A percentile compares a stretch with the other conserved stretches of the same genome.
phyloP scores from a whole-genome alignment of 2,797 vertebrate species.

The Eleutherodactylus coqui region DNA sequence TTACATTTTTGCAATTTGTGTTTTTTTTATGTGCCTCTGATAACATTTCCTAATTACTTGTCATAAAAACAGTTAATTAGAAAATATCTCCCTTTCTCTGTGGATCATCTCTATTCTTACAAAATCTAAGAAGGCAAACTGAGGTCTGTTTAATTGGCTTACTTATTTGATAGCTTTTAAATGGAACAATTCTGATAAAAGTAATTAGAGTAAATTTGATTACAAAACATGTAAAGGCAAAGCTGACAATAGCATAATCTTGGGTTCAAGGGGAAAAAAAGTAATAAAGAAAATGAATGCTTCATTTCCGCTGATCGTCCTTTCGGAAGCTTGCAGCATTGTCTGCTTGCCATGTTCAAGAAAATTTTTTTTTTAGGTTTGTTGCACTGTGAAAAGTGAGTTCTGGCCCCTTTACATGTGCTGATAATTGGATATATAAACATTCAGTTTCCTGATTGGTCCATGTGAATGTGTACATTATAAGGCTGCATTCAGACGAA shows the following conservation, averaged over 20 bases:
- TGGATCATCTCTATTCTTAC: constrained; percentile 4
- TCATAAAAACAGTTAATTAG: constrained; percentile 30
- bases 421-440: no score
- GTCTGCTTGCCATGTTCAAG: not conserved
- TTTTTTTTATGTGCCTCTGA: not conserved
- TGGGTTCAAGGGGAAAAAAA: not conserved
- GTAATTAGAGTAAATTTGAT: constrained; percentile 32
- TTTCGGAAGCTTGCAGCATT: not conserved
- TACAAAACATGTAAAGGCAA: constrained; percentile 36
- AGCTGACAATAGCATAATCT: constrained; percentile 22
- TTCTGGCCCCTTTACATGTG: no score
- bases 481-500: no score
- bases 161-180: constrained; percentile 30
- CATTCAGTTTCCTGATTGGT: no score
- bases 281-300: not conserved
- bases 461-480: no score
- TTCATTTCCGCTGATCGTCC: not conserved
- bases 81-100: not conserved
- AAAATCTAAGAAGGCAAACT: not conserved
- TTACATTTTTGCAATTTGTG: not conserved
- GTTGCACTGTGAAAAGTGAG: no score
- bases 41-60: not conserved
- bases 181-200: constrained; percentile 30
- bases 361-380: not conserved
- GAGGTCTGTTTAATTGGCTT: constrained; percentile 26